These are phyloP conservation scores for Sorex maritimensis DNA, from an alignment of 2,797 vertebrate genomes.

Conservation along the genomic window DNA sequence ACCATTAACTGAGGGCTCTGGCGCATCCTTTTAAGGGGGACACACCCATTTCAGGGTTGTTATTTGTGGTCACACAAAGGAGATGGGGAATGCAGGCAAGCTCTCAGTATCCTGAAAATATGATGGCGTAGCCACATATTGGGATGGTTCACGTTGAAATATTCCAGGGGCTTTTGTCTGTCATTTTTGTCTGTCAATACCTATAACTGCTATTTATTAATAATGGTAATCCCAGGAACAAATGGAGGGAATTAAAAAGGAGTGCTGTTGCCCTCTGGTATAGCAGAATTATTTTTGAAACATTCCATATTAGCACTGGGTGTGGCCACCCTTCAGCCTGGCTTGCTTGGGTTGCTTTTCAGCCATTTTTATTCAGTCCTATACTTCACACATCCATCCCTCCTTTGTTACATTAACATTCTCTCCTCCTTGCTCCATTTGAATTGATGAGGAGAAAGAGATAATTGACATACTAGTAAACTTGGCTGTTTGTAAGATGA, in stretches of 20 bases:
- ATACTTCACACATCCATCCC: slow-evolving; percentile 87
- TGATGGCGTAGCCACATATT: slow-evolving; percentile 69
- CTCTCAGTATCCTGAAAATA: slow-evolving; percentile 60
- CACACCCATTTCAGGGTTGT: slow-evolving; percentile 90
- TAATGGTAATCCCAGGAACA: slow-evolving; percentile 47
- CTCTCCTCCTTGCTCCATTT: slow-evolving; percentile 79
- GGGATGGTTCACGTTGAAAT: slow-evolving; percentile 61
- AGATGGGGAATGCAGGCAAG: slow-evolving; percentile 77
- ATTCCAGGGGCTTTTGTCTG: slow-evolving; percentile 47
- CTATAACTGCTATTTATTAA: slow-evolving; percentile 63
- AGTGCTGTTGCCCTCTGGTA: slow-evolving; percentile 72
- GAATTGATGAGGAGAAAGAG: slow-evolving; percentile 69
- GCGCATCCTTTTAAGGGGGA: slow-evolving; percentile 85
- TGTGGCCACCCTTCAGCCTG: slow-evolving; percentile 89
- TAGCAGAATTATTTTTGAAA: slow-evolving; percentile 82
- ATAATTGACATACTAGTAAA: slow-evolving; percentile 47
- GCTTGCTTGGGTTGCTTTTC: slow-evolving; percentile 89
- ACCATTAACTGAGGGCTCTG: slow-evolving; percentile 56
- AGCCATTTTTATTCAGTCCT: slow-evolving; percentile 93
- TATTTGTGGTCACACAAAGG: slow-evolving; percentile 89
- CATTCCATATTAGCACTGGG: slow-evolving; percentile 87
- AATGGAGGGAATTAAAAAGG: slow-evolving; percentile 70
- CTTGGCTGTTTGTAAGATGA: slow-evolving; percentile 47
- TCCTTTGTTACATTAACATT: slow-evolving; percentile 90
- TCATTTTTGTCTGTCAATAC: slow-evolving; percentile 56